Percentiles rank a stretch among this genome's conserved stretches.
These are phyloP conservation scores for Mamestra brassicae DNA, from an alignment of 2,888 invertebrate species.

Conservation along the genomic window DNA sequence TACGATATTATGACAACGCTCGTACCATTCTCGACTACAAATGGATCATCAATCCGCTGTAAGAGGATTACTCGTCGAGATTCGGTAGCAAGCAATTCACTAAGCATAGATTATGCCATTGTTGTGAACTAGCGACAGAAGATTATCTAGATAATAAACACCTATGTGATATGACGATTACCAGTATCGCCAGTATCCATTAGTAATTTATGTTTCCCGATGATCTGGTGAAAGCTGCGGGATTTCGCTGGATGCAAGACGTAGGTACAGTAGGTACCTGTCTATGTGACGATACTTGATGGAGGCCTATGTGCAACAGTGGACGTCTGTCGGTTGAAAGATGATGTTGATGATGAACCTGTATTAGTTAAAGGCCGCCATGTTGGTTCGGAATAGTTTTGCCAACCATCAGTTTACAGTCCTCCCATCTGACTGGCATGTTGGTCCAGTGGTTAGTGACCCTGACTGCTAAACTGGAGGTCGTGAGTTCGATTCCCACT, in stretches of 20 bases:
- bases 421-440: too few relatives aligned
- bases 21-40: slow-evolving; percentile 5
- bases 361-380: too few relatives aligned
- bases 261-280: too few relatives aligned
- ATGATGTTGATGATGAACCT: background rate
- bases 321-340: too few relatives aligned
- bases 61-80: slow-evolving; percentile 46
- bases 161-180: slow-evolving; percentile 20
- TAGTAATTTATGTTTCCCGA: background rate
- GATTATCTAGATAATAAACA: slow-evolving; percentile 36
- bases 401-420: too few relatives aligned
- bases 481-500: too few relatives aligned
- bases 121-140: slow-evolving; percentile 16
- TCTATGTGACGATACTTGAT: too few relatives aligned
- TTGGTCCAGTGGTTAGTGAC: too few relatives aligned
- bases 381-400: background rate
- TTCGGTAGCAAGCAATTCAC: slow-evolving; percentile 38
- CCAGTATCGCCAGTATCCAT: background rate
- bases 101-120: slow-evolving; percentile 36
- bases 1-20: background rate
- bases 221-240: too few relatives aligned
- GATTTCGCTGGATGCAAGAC: too few relatives aligned
- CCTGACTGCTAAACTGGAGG: too few relatives aligned
- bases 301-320: too few relatives aligned
- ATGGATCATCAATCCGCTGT: slow-evolving; percentile 37